Conservation (phyloP, 2,797 vertebrate species). For the Channa striata region DNA sequence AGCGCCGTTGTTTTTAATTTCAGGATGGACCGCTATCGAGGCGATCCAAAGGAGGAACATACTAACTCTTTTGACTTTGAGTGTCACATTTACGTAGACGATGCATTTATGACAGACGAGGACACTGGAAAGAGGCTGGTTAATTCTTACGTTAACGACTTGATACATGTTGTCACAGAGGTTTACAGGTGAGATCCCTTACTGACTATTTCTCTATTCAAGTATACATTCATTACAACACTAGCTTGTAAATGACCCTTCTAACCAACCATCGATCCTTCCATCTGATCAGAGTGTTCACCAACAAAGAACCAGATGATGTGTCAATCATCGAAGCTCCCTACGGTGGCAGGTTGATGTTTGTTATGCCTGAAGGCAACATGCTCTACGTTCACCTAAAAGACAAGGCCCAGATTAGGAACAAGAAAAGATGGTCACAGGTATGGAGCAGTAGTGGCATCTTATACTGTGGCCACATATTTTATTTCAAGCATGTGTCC, state of each 20-base stretch:
- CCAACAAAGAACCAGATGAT: slow-evolving; percentile 87
- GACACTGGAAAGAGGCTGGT: slow-evolving; percentile 69
- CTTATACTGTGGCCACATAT: not conserved
- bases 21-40: slow-evolving; percentile 86
- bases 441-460: slow-evolving; percentile 52
- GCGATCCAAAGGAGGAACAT: slow-evolving; percentile 83
- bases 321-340: slow-evolving; percentile 84
- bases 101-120: slow-evolving; percentile 80
- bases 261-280: not conserved
- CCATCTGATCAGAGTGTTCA: slow-evolving; percentile 80
- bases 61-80: slow-evolving; percentile 87
- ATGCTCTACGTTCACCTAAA: slow-evolving; percentile 86
- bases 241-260: not conserved
- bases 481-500: not conserved
- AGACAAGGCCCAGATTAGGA: slow-evolving; percentile 84
- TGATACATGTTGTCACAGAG: slow-evolving; percentile 81
- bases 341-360: slow-evolving; percentile 85
- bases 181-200: slow-evolving; percentile 81
- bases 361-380: slow-evolving; percentile 86
- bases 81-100: slow-evolving; percentile 85
- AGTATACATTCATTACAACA: not conserved
- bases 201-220: not conserved
- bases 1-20: slow-evolving; percentile 34
- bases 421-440: slow-evolving; percentile 91
- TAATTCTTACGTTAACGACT: slow-evolving; percentile 81